Percentiles rank a stretch among this genome's conserved stretches.
Evolutionary conservation across 2,113 vertebrate species (phyloP).

Genomic region (Protobothrops mucrosquamatus): DNA sequence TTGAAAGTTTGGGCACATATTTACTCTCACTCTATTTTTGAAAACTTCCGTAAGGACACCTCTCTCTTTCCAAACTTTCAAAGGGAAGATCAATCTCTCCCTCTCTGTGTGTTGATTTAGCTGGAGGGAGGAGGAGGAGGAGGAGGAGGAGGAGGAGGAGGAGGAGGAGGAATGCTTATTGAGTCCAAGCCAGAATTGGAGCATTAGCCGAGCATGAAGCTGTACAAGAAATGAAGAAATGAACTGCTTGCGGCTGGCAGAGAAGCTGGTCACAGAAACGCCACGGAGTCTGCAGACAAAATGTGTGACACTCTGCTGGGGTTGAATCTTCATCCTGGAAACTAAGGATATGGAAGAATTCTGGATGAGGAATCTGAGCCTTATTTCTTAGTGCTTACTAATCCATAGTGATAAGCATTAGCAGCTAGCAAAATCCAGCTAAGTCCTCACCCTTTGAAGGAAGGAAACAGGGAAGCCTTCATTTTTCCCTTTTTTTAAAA

Average conservation of each 20-base stretch:
- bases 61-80: neutral
- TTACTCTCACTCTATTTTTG: neutral
- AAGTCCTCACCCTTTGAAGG: neutral
- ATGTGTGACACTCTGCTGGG: neutral
- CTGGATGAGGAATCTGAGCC: neutral
- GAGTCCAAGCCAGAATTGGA: neutral
- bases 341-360: neutral
- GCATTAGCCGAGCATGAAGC: too few relatives aligned
- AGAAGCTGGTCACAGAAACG: neutral
- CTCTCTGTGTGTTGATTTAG: neutral
- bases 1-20: neutral
- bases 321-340: neutral
- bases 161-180: neutral
- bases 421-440: neutral
- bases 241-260: neutral
- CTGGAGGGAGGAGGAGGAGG: neutral
- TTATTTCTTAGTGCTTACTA: neutral
- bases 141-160: too few relatives aligned
- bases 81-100: neutral
- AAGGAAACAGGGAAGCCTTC: neutral
- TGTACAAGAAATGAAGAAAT: neutral
- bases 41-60: neutral
- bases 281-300: neutral
- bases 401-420: too few relatives aligned
- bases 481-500: neutral